phyloP scores from a whole-genome alignment of 2,797 vertebrate species.

The Tinamus major region DNA sequence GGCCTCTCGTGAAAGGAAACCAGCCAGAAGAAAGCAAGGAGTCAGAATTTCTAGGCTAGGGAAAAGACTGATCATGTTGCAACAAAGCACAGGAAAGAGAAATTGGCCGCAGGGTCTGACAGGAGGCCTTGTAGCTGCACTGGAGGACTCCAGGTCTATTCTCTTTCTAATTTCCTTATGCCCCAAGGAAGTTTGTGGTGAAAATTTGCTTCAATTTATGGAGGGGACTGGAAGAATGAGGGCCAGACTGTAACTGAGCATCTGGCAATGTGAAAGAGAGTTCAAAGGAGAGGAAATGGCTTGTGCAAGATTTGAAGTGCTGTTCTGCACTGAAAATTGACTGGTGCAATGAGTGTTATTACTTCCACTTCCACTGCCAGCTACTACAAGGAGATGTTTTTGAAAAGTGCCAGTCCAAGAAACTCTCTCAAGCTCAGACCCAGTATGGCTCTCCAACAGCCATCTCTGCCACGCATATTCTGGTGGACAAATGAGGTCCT shows the following conservation, averaged over 20 bases:
- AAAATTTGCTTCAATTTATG: slow-evolving; percentile 49
- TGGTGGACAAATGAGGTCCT: background rate
- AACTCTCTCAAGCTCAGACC: background rate
- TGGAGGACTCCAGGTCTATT: slow-evolving; percentile 21
- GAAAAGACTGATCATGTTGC: background rate
- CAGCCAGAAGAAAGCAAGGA: background rate
- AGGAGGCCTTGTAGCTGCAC: slow-evolving; percentile 1
- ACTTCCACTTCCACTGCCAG: background rate
- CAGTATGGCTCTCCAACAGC: background rate
- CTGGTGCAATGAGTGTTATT: background rate
- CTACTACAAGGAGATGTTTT: background rate
- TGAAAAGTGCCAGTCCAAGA: background rate
- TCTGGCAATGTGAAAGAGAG: slow-evolving; percentile 36
- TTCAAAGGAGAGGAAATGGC: slow-evolving; percentile 49
- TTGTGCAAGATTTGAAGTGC: background rate
- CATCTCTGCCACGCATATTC: background rate
- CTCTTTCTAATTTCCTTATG: slow-evolving; percentile 44
- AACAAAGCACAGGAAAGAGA: slow-evolving; percentile 39
- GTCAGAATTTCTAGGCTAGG: slow-evolving; percentile 2
- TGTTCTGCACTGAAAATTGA: background rate
- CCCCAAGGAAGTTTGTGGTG: slow-evolving; percentile 47
- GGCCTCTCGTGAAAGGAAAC: background rate
- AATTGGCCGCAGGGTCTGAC: background rate
- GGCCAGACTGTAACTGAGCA: slow-evolving; percentile 37
- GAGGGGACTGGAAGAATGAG: background rate